A percentile compares a stretch with the other conserved stretches of the same genome.
Conservation (phyloP, 2,888 invertebrate species). For the Palloptera scutellata region DNA sequence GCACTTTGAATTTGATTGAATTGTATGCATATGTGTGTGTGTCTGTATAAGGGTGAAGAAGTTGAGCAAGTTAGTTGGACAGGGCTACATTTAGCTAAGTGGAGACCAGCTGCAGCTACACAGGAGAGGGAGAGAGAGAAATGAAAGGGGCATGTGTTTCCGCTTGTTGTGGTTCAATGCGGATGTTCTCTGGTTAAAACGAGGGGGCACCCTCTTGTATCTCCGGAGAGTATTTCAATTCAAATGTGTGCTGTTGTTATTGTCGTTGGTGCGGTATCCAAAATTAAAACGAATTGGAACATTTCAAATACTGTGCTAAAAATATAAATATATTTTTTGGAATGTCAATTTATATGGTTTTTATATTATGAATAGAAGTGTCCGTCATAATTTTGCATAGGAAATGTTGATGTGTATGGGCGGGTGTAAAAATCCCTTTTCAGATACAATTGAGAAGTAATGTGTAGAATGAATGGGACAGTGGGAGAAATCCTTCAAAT, state of each 20-base stretch:
- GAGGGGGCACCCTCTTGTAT: background rate
- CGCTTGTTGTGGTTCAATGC: slow-evolving; percentile 45
- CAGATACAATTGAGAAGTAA: too few relatives aligned
- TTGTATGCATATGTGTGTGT: background rate
- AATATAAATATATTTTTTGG: slow-evolving; percentile 22
- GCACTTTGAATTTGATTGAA: background rate
- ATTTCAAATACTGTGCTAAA: slow-evolving; percentile 28
- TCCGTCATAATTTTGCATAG: slow-evolving; percentile 29
- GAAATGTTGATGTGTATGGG: background rate
- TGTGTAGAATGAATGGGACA: background rate
- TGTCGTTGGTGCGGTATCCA: background rate
- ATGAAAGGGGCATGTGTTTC: slow-evolving; percentile 26
- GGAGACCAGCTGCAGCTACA: too few relatives aligned
- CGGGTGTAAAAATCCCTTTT: too few relatives aligned
- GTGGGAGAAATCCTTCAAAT: background rate
- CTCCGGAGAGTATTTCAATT: background rate
- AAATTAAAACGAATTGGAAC: slow-evolving; percentile 32
- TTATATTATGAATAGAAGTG: slow-evolving; percentile 35
- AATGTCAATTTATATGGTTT: slow-evolving; percentile 41
- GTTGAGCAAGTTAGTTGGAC: too few relatives aligned
- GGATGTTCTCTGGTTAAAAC: slow-evolving; percentile 34
- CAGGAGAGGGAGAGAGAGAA: too few relatives aligned
- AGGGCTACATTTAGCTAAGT: too few relatives aligned
- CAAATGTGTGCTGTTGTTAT: background rate
- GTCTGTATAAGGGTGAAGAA: too few relatives aligned